These are phyloP conservation scores for Bombyx mori DNA, from an alignment of 1,140 invertebrate genomes.

Conservation along the genomic window DNA sequence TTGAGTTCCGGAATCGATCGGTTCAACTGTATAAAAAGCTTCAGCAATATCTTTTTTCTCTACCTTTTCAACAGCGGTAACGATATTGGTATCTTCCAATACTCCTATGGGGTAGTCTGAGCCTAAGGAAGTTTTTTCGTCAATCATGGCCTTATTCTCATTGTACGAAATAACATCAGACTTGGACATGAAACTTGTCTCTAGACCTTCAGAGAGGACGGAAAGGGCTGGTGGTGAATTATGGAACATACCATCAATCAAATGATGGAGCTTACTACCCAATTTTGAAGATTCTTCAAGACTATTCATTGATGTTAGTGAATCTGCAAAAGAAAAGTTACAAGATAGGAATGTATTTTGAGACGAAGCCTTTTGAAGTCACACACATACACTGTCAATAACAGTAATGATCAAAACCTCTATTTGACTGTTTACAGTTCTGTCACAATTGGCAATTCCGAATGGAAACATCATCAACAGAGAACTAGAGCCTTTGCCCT, in stretches of 20 bases:
- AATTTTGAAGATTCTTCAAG: constrained; percentile 31
- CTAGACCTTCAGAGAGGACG: constrained; percentile 22
- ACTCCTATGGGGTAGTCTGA: constrained; percentile 34
- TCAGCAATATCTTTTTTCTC: constrained; percentile 17
- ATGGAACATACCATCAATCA: constrained; percentile 34
- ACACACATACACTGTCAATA: too few relatives aligned
- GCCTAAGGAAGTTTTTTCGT: constrained; percentile 20
- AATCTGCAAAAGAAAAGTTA: constrained; percentile 6
- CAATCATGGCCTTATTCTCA: constrained; percentile 15
- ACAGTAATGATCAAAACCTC: too few relatives aligned
- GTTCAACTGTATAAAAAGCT: constrained; percentile 9
- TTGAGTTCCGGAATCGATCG: constrained; percentile 23
- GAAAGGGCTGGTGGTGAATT: constrained; percentile 12
- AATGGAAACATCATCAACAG: too few relatives aligned
- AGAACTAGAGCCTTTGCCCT: too few relatives aligned
- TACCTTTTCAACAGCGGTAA: constrained; percentile 29
- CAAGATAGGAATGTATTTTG: too few relatives aligned
- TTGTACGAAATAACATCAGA: constrained; percentile 6
- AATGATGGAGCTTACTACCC: constrained; percentile 36
- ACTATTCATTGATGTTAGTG: constrained; percentile 6
- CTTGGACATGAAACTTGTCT: constrained; percentile 16
- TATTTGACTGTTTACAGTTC: too few relatives aligned
- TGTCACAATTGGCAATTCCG: too few relatives aligned
- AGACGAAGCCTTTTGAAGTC: too few relatives aligned
- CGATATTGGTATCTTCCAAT: constrained; percentile 41